These are phyloP conservation scores for Drosophila pseudoananassae DNA, from an alignment of 1,140 invertebrate genomes.

Conservation along the genomic window DNA sequence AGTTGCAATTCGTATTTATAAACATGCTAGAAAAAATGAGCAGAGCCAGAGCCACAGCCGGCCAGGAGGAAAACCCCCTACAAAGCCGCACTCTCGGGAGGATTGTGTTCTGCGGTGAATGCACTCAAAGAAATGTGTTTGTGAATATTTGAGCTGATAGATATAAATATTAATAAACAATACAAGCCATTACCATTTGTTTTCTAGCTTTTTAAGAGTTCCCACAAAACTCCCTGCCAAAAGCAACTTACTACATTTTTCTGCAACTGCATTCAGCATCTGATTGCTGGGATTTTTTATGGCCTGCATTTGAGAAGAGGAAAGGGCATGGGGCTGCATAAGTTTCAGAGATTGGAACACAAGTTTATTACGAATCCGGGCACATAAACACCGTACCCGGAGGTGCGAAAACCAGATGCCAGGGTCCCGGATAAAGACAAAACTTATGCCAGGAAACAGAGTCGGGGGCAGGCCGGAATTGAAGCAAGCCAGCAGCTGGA, in stretches of 20 bases:
- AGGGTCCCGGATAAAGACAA: constrained; percentile 8
- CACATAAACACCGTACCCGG: constrained; percentile 27
- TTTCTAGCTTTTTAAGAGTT: no score
- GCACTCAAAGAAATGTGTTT: neutral
- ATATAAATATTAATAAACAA: no score
- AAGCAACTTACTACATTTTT: neutral
- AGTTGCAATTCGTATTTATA: constrained; percentile 69
- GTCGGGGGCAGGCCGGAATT: constrained; percentile 15
- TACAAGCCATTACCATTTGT: neutral
- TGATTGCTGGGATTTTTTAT: constrained; percentile 65
- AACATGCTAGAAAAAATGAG: constrained; percentile 31
- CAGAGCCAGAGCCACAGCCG: neutral
- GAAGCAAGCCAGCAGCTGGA: constrained; percentile 3
- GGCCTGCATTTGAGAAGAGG: constrained; percentile 41
- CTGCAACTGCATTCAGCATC: constrained; percentile 31
- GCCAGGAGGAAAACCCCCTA: constrained; percentile 5
- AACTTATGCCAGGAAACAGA: constrained; percentile 24
- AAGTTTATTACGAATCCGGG: constrained; percentile 57
- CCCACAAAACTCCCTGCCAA: no score
- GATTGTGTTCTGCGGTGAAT: constrained; percentile 21
- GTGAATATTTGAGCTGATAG: neutral
- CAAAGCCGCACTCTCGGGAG: constrained; percentile 38
- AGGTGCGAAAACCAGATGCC: constrained; percentile 1
- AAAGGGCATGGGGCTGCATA: constrained; percentile 20
- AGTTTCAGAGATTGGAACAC: constrained; percentile 63